Base-by-base conservation (phyloP, 2,113 vertebrate genomes). In the Dendropsophus ebraccatus region DNA sequence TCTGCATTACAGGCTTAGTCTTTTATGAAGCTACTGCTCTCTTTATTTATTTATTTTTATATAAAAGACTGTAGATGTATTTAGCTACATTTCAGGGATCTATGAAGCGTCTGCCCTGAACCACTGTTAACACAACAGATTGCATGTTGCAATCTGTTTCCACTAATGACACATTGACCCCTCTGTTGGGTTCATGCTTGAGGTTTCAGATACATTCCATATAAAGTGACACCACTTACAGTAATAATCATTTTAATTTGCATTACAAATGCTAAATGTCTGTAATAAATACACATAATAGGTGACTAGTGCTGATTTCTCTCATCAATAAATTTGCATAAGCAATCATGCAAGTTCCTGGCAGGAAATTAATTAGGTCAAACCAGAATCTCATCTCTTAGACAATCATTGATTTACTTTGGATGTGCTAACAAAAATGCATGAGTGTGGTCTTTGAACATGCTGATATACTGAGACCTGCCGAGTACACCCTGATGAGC, bases 351-450 rank as follows among this genome's bases (percentile, higher is more conserved):
- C 19, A 35, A 54, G 72, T 62, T 84, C 56, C 16, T 49, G 37
- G 56, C 17, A 76, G 72, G n/a, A 76, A 41, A 75, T 84, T 84
- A 84, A 84, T 84, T 84, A 84, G 54, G 25, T 23, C 54, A 76
- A 84, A 62, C 72, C 45, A 35, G 72, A 76, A 62, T 76, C 37
- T 84, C 37, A 84, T 84, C 76, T 84, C n/a, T 84, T 84, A 84
- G 76, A 84, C 83, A 84, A 84, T 72, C 83, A 84, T 76, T 76
- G 72, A 84, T 76, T 56, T 84, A 32, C 37, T 49, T 14, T 75
- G 17, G 41, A 50, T 84, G 45, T 50, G 54, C 72, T 41, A 19
- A 83, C 25, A 41, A 13, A 76, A 74, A 76, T 76, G 54, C 72
- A 65, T 65, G 41, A 3, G 41, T 35, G 16, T 50, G 21, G 45